Evolutionary conservation across 2,113 vertebrate species (phyloP), one percentile per base, ranked within the genome.

Genomic region (Herpailurus yagouaroundi): DNA sequence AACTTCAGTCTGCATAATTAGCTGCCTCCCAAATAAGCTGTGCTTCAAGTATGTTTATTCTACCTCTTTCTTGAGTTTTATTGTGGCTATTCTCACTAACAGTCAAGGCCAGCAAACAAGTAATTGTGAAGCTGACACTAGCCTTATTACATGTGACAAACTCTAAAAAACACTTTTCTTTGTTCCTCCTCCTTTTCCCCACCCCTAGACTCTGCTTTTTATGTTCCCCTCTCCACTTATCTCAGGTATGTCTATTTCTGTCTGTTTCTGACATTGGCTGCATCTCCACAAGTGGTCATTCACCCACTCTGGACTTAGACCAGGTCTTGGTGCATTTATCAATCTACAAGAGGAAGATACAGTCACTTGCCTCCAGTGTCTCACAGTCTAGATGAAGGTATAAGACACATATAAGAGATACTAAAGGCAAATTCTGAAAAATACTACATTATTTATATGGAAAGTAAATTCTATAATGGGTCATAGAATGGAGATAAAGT

Each of bases 101-200:
- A 76, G n/a, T 82, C 36, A 63, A 93, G 63, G 33, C 77, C 45
- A 66, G 66, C 71, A 91, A 97, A 92, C 41, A 91, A 63, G 74
- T 83, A 69, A 83, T 12, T 88, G 48, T 96, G 85, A 95, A 88
- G 84, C 33, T 79, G 50, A 92, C 80, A 94, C 83, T 84, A 86
- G 33, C 74, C n/a, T 94, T 73, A 76, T 88, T 63, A 86, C 13
- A 83, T 93, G 41, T 94, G 29, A 96, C 38, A 96, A 68, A 84
- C 63, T 86, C 25, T 93, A 57, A 88, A 95, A 95, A 91, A 7
- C 45, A 66, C 55, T 74, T 95, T 23, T 90, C 74, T 21, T 60
- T 91, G 21, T 23, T 79, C 25, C 68, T 77, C 85, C 38, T 36
- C 21, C 19, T 89, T 38, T 48, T 19, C 48, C n/a, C 7, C 19